Evolutionary conservation across 2,113 vertebrate species (phyloP), one percentile per base, ranked within the genome.

Genomic region (Tricholaema leucomelas): DNA sequence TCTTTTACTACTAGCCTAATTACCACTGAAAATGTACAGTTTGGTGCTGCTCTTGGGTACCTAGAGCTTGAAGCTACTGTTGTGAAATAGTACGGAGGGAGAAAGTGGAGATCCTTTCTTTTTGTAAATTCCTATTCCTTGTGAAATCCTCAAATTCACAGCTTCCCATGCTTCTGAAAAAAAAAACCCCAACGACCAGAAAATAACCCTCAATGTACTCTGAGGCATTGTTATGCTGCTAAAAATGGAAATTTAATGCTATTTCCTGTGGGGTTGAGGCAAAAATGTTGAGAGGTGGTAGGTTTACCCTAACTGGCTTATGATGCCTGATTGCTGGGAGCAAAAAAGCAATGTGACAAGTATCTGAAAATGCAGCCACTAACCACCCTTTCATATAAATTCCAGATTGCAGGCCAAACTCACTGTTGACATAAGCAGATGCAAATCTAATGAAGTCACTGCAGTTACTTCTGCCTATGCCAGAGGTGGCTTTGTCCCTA

Each of bases 381-480:
- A 93, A 90, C 90, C 48, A 42, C 76, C 87, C 33, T 83, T 87
- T 64, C 81, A 54, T 81, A 72, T 67, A 65, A 94, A 95, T 92
- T 91, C 8, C 44, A 75, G 70, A 85, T 91, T 85, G 71, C 0
- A 0, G 81, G 82, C 94, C 91, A 86, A 87, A 69, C 40, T 94
- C 33, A 17, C 42, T 94, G 90, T 94, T 95, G 93, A 94, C 90
- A 83, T 75, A 95, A 94, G 91, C 80, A 94, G 90, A 95, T 95
- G 85, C 93, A 95, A 92, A 94, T 91, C 93, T 94, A 69, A 84
- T 95, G 88, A 96, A 94, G 94, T 96, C 95, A 96, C 82, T 60
- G 80, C 65, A 86, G 85, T 86, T 93, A 67, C 48, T 90, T 65
- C 88, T 81, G 4, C 85, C 90, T 61, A 66, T 85, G 90, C 93